Conservation (phyloP, 2,113 vertebrate species). For the Bombycilla garrulus region DNA sequence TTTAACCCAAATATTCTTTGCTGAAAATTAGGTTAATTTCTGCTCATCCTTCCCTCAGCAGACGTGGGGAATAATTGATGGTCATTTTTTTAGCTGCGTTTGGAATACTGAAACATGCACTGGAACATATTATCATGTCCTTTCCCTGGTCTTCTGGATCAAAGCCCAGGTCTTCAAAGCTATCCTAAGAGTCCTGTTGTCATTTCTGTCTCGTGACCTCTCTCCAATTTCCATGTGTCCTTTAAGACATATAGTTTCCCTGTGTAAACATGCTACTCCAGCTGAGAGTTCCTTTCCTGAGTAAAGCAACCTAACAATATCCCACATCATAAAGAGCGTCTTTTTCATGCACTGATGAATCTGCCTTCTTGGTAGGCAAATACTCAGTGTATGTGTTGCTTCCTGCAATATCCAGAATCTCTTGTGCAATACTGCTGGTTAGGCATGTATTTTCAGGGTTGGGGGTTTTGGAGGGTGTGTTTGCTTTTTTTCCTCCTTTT, state of each 20-base stretch:
- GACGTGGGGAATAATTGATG: neutral
- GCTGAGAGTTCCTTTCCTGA: neutral
- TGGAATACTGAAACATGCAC: neutral
- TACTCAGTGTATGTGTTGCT: neutral
- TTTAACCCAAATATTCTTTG: constrained; percentile 11
- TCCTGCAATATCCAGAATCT: neutral
- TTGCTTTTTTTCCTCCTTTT: neutral
- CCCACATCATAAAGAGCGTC: neutral
- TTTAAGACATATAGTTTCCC: neutral
- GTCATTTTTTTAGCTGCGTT: neutral
- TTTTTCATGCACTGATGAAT: neutral
- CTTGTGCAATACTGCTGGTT: neutral
- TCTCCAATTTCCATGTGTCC: neutral
- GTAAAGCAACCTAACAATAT: neutral
- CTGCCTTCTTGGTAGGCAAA: neutral
- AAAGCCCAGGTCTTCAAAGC: neutral
- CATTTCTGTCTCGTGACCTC: neutral
- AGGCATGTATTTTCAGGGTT: neutral
- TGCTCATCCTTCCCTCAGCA: neutral
- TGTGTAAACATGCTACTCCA: neutral
- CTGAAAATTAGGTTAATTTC: neutral
- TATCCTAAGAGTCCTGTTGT: neutral
- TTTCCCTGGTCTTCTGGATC: neutral
- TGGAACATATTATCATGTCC: neutral
- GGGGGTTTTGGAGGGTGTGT: neutral